Percentiles rank a stretch among this genome's conserved stretches.
phyloP scores from a whole-genome alignment of 2,888 invertebrate species.

The Sphecodes monilicornis region DNA sequence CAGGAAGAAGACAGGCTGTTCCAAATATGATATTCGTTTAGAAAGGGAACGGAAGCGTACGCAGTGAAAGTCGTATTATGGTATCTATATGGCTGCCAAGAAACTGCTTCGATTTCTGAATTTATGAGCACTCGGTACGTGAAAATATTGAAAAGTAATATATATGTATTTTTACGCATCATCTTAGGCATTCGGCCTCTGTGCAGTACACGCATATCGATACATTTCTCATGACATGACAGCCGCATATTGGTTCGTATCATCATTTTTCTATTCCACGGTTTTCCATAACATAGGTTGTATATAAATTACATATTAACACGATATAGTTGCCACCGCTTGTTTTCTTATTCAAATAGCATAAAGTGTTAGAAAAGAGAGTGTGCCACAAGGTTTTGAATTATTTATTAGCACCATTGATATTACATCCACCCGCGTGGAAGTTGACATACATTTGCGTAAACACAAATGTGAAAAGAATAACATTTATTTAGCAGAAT shows the following conservation, averaged over 20 bases:
- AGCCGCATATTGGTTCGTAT: not conserved
- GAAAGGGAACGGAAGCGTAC: not conserved
- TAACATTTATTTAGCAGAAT: too few species aligned
- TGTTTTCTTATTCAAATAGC: not conserved
- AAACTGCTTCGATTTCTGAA: constrained; percentile 25
- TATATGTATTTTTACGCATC: not conserved
- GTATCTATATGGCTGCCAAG: constrained; percentile 12
- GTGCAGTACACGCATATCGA: not conserved
- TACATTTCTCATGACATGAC: not conserved
- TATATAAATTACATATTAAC: not conserved
- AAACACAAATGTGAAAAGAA: too few species aligned
- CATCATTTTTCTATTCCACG: not conserved
- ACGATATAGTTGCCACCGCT: not conserved
- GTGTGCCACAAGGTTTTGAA: not conserved
- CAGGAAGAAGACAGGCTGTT: not conserved
- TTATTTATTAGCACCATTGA: too few species aligned
- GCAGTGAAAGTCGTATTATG: constrained; percentile 26
- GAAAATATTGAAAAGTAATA: constrained; percentile 9
- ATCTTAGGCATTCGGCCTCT: not conserved
- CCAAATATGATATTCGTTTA: not conserved
- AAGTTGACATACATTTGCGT: too few species aligned
- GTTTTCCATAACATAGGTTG: not conserved
- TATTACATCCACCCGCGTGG: too few species aligned
- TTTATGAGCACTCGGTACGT: constrained; percentile 17
- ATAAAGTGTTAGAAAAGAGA: not conserved